These are phyloP conservation scores for Heliocidaris tuberculata DNA, from an alignment of 35 echinoderm and acorn worm species.

Conservation along the genomic window DNA sequence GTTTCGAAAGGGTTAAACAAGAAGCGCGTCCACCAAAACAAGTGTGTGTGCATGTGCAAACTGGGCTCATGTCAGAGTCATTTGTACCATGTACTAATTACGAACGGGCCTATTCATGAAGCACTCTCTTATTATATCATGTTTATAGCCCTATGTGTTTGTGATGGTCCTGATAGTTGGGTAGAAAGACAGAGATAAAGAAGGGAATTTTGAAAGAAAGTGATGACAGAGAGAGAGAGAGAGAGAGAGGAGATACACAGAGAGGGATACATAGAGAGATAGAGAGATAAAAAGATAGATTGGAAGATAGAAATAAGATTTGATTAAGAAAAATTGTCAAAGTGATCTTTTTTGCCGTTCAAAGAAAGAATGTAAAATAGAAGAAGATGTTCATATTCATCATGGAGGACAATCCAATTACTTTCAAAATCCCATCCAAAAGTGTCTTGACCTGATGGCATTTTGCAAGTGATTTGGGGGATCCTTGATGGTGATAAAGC, in stretches of 20 bases:
- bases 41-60: no score
- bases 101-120: no score
- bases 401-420: neutral
- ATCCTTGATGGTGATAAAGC: no score
- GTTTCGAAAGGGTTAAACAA: no score
- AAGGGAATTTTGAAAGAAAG: no score
- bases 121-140: no score
- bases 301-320: neutral
- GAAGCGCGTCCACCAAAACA: no score
- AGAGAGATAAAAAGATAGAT: no score
- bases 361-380: neutral
- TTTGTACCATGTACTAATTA: no score
- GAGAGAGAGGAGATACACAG: neutral
- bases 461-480: neutral
- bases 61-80: no score
- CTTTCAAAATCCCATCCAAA: neutral
- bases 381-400: neutral
- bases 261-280: neutral
- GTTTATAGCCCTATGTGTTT: neutral
- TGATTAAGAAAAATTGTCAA: neutral
- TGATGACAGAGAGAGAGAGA: neutral
- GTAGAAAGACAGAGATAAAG: no score
- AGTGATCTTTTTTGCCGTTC: neutral
- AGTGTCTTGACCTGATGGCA: neutral
- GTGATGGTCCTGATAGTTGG: no score